Conservation (phyloP, 2,888 invertebrate species). For the Conchocele bisecta region DNA sequence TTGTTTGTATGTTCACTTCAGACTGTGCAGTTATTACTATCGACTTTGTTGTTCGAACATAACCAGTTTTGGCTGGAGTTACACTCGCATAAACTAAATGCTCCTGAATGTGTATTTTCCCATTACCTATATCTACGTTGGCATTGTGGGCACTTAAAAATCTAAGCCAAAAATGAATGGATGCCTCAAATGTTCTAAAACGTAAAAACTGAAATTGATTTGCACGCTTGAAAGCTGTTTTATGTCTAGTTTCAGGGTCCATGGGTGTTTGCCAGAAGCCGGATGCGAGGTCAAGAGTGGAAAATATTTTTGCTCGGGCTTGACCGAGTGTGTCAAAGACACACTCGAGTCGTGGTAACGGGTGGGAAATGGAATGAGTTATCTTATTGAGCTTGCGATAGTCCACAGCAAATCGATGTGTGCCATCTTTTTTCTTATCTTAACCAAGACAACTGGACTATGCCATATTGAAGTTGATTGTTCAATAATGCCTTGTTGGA, state of each 20-base stretch:
- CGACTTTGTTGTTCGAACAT: too few species aligned
- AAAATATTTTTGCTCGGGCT: constrained; percentile 39
- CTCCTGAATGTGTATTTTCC: too few species aligned
- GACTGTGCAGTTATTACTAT: too few species aligned
- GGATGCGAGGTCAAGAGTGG: constrained; percentile 47
- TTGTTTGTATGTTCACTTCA: too few species aligned
- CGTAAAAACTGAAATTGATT: too few species aligned
- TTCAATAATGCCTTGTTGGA: constrained; percentile 35
- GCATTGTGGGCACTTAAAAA: too few species aligned
- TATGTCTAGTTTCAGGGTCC: constrained; percentile 54
- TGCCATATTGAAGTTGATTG: constrained; percentile 47
- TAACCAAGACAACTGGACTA: constrained; percentile 49
- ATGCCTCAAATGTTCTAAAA: too few species aligned
- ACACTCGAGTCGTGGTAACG: constrained; percentile 52
- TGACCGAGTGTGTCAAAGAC: constrained; percentile 49
- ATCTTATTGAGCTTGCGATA: constrained; percentile 52
- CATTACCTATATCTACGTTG: too few species aligned
- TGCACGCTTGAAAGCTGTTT: constrained; percentile 58
- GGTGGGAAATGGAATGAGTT: constrained; percentile 56
- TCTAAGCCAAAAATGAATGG: too few species aligned
- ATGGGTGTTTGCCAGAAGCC: constrained; percentile 50
- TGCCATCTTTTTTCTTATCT: constrained; percentile 48
- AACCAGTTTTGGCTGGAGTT: too few species aligned
- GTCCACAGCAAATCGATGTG: constrained; percentile 56
- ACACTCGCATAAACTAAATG: too few species aligned